phyloP scores from a whole-genome alignment of 2,888 invertebrate species.

The Rhogogaster chlorosoma region DNA sequence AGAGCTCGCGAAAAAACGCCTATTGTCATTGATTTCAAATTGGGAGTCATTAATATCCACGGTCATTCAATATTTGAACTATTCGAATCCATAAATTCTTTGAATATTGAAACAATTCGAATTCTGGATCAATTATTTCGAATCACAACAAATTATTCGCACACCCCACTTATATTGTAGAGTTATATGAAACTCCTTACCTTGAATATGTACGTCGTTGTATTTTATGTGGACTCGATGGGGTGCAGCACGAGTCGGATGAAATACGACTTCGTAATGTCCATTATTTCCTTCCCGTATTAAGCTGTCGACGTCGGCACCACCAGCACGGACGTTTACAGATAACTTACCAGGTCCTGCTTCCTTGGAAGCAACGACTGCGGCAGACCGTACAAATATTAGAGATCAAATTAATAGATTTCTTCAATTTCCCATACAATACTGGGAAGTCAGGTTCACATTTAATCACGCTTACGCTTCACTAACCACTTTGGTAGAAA shows the following conservation, averaged over 20 bases:
- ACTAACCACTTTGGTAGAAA: constrained; percentile 20
- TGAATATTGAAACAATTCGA: too few species aligned
- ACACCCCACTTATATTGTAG: background rate
- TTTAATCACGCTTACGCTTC: background rate
- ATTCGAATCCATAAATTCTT: too few species aligned
- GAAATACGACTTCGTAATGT: constrained; percentile 91
- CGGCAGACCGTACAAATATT: background rate
- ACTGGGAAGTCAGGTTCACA: background rate
- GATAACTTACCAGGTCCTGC: constrained; percentile 93
- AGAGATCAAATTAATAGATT: background rate
- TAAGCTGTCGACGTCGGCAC: constrained; percentile 89
- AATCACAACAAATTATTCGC: too few species aligned
- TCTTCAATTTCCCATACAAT: background rate
- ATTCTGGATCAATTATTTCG: too few species aligned
- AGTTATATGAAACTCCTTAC: constrained; percentile 64
- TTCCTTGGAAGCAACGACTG: constrained; percentile 85
- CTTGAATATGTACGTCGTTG: constrained; percentile 89
- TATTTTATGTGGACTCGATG: constrained; percentile 92
- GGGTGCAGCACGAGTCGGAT: constrained; percentile 92
- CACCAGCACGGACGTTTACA: constrained; percentile 90
- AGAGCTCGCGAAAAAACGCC: too few species aligned
- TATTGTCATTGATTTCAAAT: too few species aligned
- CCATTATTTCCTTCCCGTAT: constrained; percentile 87
- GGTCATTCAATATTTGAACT: too few species aligned
- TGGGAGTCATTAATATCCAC: too few species aligned